A percentile compares a stretch with the other conserved stretches of the same genome.
Evolutionary conservation across 2,888 invertebrate genomes (phyloP).

Genomic region (Drosophila ustulata): DNA sequence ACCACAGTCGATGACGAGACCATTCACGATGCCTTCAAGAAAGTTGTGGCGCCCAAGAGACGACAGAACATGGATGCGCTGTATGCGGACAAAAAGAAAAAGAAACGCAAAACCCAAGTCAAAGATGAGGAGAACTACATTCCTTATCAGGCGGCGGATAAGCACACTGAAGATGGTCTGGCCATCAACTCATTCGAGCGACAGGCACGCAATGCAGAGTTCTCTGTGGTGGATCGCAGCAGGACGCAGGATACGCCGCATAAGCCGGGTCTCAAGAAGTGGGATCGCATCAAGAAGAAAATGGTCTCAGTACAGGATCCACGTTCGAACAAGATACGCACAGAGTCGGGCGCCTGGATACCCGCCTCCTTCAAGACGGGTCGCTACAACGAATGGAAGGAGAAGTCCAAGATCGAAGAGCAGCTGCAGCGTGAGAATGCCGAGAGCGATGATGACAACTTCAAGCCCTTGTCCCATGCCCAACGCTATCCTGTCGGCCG

Average conservation of each 20-base stretch:
- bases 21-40: slow-evolving; percentile 87
- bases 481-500: slow-evolving; percentile 87
- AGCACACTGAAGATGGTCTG: slow-evolving; percentile 90
- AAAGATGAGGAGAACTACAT: slow-evolving; percentile 94
- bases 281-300: slow-evolving; percentile 98
- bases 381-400: slow-evolving; percentile 94
- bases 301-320: slow-evolving; percentile 89
- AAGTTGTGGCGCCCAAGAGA: slow-evolving; percentile 86
- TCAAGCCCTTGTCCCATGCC: slow-evolving; percentile 76
- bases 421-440: slow-evolving; percentile 82
- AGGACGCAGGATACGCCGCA: slow-evolving; percentile 89
- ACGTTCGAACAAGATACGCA: slow-evolving; percentile 92
- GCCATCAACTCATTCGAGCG: slow-evolving; percentile 92
- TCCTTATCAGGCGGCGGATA: slow-evolving; percentile 93
- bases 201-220: slow-evolving; percentile 91
- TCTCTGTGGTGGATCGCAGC: slow-evolving; percentile 92
- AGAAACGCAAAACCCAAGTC: slow-evolving; percentile 85
- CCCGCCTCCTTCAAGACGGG: slow-evolving; percentile 97
- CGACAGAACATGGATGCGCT: slow-evolving; percentile 86
- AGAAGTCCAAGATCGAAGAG: slow-evolving; percentile 87
- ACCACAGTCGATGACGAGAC: slow-evolving; percentile 86
- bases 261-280: slow-evolving; percentile 89
- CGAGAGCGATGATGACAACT: slow-evolving; percentile 77
- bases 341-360: slow-evolving; percentile 98
- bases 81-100: slow-evolving; percentile 86